phyloP scores from a whole-genome alignment of 2,113 vertebrate species.

The Erpornis zantholeuca region DNA sequence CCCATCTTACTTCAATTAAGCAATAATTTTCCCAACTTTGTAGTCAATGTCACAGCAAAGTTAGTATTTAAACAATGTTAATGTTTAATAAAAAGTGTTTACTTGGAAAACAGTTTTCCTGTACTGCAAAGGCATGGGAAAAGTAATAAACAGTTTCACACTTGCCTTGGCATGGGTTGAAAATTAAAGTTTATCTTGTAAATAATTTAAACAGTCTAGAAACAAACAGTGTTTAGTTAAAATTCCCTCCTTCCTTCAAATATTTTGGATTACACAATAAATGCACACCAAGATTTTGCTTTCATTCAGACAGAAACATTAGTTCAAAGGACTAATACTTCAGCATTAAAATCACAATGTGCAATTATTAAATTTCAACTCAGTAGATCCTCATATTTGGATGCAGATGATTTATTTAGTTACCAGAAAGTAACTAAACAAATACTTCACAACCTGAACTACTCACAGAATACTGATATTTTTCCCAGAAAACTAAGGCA shows the following conservation, averaged over 20 bases:
- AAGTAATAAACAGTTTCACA: not conserved
- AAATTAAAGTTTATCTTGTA: not conserved
- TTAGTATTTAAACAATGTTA: not conserved
- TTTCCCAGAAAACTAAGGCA: not conserved
- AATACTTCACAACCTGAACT: not conserved
- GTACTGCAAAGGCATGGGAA: not conserved
- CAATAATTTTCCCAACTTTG: not conserved
- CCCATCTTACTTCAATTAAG: not conserved
- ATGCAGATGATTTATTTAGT: not conserved
- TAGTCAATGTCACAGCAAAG: not conserved
- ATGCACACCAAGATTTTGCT: not conserved
- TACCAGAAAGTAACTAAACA: not conserved
- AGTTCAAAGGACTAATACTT: not conserved
- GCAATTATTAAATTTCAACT: not conserved
- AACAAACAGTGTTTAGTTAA: not conserved
- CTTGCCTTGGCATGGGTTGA: not conserved
- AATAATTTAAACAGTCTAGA: not conserved
- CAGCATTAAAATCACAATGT: not conserved
- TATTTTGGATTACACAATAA: not conserved
- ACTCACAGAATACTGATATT: not conserved
- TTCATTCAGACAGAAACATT: not conserved
- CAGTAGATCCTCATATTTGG: not conserved
- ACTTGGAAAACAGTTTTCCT: not conserved
- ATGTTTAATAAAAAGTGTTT: not conserved
- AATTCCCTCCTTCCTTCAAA: not conserved